Conservation (phyloP, 2,797 vertebrate genomes). For the Falco naumanni region DNA sequence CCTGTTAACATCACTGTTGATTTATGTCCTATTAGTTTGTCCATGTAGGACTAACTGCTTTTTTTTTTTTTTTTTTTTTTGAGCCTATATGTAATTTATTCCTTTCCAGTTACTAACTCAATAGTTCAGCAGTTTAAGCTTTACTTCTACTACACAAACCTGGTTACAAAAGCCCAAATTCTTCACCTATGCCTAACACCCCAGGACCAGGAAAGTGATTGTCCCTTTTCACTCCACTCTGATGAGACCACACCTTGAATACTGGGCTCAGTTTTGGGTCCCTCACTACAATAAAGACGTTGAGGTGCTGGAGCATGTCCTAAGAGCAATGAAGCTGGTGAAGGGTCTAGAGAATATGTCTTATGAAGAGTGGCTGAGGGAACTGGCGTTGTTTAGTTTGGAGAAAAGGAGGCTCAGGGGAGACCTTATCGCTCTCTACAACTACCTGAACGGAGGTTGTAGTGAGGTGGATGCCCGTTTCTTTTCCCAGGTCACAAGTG, state of each 20-base stretch:
- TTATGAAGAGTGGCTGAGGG: accelerated
- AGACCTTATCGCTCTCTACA: background rate
- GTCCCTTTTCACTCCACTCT: accelerated
- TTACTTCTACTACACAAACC: background rate
- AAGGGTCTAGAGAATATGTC: background rate
- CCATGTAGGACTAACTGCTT: background rate
- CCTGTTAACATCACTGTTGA: background rate
- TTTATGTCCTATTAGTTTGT: background rate
- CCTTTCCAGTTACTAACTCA: background rate
- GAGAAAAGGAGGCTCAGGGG: background rate
- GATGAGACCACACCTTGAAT: accelerated
- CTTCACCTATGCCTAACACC: background rate
- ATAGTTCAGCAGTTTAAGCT: background rate
- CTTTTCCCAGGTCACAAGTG: background rate
- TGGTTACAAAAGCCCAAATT: background rate
- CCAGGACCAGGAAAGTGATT: background rate
- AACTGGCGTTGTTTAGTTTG: accelerated
- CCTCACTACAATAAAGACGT: accelerated
- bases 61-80: background rate
- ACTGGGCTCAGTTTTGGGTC: background rate
- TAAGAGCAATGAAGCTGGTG: accelerated
- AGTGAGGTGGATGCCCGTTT: accelerated
- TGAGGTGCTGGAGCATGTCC: accelerated
- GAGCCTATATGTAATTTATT: background rate
- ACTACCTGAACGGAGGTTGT: background rate